A percentile compares a stretch with the other conserved stretches of the same genome.
These are phyloP conservation scores for Muscicapa comitata DNA, from an alignment of 2,797 vertebrate species.

Conservation along the genomic window DNA sequence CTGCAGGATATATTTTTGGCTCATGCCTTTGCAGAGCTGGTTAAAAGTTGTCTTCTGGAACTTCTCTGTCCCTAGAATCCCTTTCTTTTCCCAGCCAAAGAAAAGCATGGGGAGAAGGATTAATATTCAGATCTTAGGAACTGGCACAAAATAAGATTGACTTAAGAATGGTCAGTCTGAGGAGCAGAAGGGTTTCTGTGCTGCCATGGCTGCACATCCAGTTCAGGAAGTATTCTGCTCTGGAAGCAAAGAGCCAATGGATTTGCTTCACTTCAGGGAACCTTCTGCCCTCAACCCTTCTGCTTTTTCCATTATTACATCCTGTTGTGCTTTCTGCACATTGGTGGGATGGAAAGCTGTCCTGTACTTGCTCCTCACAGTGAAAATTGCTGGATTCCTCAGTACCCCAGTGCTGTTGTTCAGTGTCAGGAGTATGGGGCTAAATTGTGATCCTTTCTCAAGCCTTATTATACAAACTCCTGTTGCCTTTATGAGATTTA, in stretches of 20 bases:
- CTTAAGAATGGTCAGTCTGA: not conserved
- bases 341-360: not conserved
- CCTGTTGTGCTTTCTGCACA: not conserved
- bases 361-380: rapidly evolving
- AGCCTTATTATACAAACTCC: not conserved
- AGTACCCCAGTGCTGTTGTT: not conserved
- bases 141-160: not conserved
- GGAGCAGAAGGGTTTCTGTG: not conserved
- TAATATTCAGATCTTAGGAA: not conserved
- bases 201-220: not conserved
- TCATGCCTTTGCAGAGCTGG: not conserved
- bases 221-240: not conserved
- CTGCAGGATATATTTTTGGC: not conserved
- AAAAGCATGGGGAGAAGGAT: not conserved
- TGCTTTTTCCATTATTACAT: not conserved
- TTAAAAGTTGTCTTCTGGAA: not conserved
- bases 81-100: not conserved
- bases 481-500: not conserved
- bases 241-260: not conserved
- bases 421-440: not conserved
- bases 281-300: not conserved
- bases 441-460: not conserved
- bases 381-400: not conserved
- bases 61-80: not conserved
- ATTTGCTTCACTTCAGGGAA: not conserved